These are phyloP conservation scores for Vandiemenella viatica DNA, from an alignment of 2,888 invertebrate species.

Conservation along the genomic window DNA sequence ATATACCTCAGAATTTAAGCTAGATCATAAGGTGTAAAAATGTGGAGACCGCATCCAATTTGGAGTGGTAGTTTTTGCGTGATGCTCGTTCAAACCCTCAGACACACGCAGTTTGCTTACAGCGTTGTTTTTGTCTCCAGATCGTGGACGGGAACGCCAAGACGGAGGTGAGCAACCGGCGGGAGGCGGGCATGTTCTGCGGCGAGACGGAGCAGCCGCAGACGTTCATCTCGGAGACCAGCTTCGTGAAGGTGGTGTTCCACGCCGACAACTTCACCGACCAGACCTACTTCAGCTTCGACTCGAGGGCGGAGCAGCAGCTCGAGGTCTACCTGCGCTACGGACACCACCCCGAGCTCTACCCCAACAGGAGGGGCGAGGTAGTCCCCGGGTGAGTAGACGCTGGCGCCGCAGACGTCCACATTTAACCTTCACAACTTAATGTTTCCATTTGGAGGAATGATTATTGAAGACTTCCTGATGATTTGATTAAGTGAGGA, in stretches of 20 bases:
- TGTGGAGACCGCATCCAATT: too few species aligned
- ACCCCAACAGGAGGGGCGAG: slow-evolving; percentile 79
- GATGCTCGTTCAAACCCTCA: too few species aligned
- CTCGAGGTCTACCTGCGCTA: slow-evolving; percentile 79
- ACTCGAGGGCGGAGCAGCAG: slow-evolving; percentile 78
- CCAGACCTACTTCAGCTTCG: slow-evolving; percentile 77
- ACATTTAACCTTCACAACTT: too few species aligned
- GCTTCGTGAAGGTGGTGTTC: slow-evolving; percentile 80
- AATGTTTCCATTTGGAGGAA: too few species aligned
- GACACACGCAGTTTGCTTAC: too few species aligned
- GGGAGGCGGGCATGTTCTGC: slow-evolving; percentile 80
- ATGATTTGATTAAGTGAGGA: too few species aligned
- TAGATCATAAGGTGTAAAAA: too few species aligned
- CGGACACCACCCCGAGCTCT: slow-evolving; percentile 86
- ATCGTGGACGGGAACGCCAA: slow-evolving; percentile 83
- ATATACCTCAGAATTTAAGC: too few species aligned
- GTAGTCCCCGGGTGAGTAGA: slow-evolving; percentile 62
- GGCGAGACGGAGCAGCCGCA: slow-evolving; percentile 88
- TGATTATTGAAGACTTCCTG: too few species aligned
- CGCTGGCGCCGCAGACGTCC: too few species aligned
- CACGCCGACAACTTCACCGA: slow-evolving; percentile 88
- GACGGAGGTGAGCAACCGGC: slow-evolving; percentile 73
- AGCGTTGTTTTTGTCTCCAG: too few species aligned
- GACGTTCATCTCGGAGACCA: slow-evolving; percentile 88
- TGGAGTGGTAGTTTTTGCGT: too few species aligned